These are phyloP conservation scores for Omphaloscelis lunosa DNA, from an alignment of 2,888 invertebrate species.

Conservation along the genomic window DNA sequence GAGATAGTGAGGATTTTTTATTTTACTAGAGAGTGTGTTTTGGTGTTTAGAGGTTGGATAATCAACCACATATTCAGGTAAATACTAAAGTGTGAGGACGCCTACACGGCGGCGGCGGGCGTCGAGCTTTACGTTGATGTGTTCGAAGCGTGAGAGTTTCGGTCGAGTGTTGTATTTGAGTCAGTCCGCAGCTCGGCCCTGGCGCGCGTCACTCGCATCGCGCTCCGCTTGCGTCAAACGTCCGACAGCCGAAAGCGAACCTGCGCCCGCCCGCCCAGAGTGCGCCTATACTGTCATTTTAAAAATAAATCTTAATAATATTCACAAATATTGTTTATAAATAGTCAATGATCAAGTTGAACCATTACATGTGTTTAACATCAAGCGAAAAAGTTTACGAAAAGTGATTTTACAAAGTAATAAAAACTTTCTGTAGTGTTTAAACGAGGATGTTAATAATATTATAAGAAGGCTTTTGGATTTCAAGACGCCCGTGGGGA, in stretches of 20 bases:
- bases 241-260: slow-evolving; percentile 65
- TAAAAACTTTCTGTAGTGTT: slow-evolving; percentile 65
- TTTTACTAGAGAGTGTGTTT: slow-evolving; percentile 28
- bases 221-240: slow-evolving; percentile 69
- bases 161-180: slow-evolving; percentile 66
- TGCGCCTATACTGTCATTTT: slow-evolving; percentile 59
- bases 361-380: slow-evolving; percentile 39
- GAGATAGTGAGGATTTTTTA: slow-evolving; percentile 8
- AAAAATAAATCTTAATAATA: slow-evolving; percentile 62
- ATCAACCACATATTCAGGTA: slow-evolving; percentile 58
- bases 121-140: slow-evolving; percentile 68
- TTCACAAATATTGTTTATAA: slow-evolving; percentile 49
- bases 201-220: slow-evolving; percentile 73
- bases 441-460: slow-evolving; percentile 67
- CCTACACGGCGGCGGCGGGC: slow-evolving; percentile 64
- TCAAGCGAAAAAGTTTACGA: slow-evolving; percentile 48
- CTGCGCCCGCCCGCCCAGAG: slow-evolving; percentile 75
- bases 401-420: slow-evolving; percentile 60
- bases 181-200: slow-evolving; percentile 78
- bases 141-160: slow-evolving; percentile 69
- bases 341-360: slow-evolving; percentile 41
- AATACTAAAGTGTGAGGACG: slow-evolving; percentile 60
- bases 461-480: slow-evolving; percentile 66
- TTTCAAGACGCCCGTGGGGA: slow-evolving; percentile 72
- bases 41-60: slow-evolving; percentile 32